Base-by-base conservation (phyloP, 2,113 vertebrate species). In the Brienomyrus brachyistius region DNA sequence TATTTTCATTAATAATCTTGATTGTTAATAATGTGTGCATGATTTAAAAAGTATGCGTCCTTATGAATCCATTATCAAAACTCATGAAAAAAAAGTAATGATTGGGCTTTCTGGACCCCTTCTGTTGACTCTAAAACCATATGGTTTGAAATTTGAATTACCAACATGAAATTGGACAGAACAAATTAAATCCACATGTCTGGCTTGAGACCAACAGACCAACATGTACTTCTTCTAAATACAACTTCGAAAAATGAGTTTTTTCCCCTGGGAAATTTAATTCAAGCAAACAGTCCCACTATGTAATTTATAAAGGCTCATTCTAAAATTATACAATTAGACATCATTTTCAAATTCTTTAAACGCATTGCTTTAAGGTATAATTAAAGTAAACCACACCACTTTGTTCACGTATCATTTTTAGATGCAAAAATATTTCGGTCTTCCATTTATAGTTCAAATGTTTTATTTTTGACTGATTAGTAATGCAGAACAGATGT, bases 161-260 rank as follows among this genome's bases (percentile, higher is more conserved):
- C 27, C 23, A 54, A 56, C 66, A 87, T 87, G 19, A 90, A 86
- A 90, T 62, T 86, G 43, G 27, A 80, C 66, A 77, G 40, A 66
- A 90, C 59, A 87, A 87, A 90, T 87, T 90, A 80, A 35, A 90
- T 88, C 89, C 85, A 90, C 88, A 90, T 88, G 89, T 80, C 51
- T 90, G 89, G 85, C 89, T 23, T 15, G 21, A 87, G 9, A 50
- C 62, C 89, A 90, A 70, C 2, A 80, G 54, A 43, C 62, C 62
- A 70, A 70, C 3, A 31, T 70, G 62, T 70, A 70, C 62, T 52
- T 48, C 56, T 86, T 90, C 84, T 90, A 90, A 90, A 90, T 90
- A 80, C 77, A 87, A 87, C 89, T 59, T 35, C 45, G 47, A 27
- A 87, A 48, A 87, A 90, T 90, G 27, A 80, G 50, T 87, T 87